phyloP scores from a whole-genome alignment of 2,888 invertebrate species.

The Scaptomyza polygonia region DNA sequence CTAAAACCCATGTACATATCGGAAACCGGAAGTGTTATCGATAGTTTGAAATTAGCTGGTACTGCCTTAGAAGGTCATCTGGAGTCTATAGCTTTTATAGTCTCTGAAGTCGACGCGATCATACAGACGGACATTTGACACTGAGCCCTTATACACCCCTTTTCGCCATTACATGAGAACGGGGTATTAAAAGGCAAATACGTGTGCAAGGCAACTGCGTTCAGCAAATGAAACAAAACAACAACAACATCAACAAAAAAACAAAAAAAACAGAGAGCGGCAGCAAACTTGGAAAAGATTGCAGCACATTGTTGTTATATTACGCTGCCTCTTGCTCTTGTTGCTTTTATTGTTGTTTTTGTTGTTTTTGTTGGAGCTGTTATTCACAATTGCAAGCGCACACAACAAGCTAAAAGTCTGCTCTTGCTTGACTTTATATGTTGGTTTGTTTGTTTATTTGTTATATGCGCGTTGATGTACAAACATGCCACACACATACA shows the following conservation, averaged over 20 bases:
- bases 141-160: no score
- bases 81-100: no score
- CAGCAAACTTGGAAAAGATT: constrained; percentile 59
- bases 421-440: constrained; percentile 43
- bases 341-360: constrained; percentile 30
- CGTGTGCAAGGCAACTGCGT: constrained; percentile 45
- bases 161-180: no score
- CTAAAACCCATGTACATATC: no score
- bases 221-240: constrained; percentile 40
- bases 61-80: no score
- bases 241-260: constrained; percentile 4
- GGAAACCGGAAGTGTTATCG: no score
- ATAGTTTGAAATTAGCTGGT: no score
- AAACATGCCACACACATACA: constrained; percentile 59
- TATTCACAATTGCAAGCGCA: constrained; percentile 67
- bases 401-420: constrained; percentile 61
- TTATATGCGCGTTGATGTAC: constrained; percentile 68
- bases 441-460: constrained; percentile 60
- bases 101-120: no score
- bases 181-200: constrained; percentile 47
- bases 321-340: constrained; percentile 31
- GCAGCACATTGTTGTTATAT: constrained; percentile 66
- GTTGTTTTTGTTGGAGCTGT: constrained; percentile 44
- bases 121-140: no score
- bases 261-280: constrained; percentile 36